Base-by-base conservation (phyloP, 2,888 invertebrate genomes). In the Lingula anatina region DNA sequence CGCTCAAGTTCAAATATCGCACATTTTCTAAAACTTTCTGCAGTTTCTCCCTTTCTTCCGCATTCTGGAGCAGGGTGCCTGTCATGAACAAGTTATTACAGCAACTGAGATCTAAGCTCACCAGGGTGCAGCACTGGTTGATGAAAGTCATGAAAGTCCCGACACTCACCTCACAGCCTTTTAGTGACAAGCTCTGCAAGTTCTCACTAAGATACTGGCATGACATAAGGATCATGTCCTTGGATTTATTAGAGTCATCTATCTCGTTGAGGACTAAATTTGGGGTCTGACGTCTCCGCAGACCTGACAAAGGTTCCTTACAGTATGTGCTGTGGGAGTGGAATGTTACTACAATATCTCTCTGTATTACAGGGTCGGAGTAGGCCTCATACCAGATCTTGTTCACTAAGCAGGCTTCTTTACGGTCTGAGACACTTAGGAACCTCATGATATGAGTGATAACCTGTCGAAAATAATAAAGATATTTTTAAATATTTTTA, bases 81-180 rank as follows among this genome's bases (percentile, higher is more conserved):
- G 86, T 84, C 85, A 88, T 87, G 55, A 88, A 84, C 21, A 87
- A 78, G 50, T 86, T 85, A 62, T 85, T 83, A 62, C 87, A 88
- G 47, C 82, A 81, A 55, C 83, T 81, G 46, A 88, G 80, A 43
- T 82, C 81, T 20, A 88, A 76, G 46, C 76, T 71, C 63, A 81
- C 80, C 49, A 88, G 73, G 62, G 82, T 82, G 7, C 55, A 59
- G 50, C 74, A 75, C 12, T 60, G 48, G 2, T 62, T 55, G 3
- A 74, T 49, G 15, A 76, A 51, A 23, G 62, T 55, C 15, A 68
- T 57, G 48, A 76, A 65, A 2, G 61, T 59, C 7, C 57, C 55
- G 44, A 72, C 73, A 7, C 70, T 68, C 5, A 76, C 64, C 45
- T 70, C 63, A 26, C 67, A 66, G 7, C 68, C 68, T 47, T 67